A percentile compares a stretch with the other conserved stretches of the same genome.
Conservation (phyloP, 2,113 vertebrate species). For the Gallinago paraguaiae region DNA sequence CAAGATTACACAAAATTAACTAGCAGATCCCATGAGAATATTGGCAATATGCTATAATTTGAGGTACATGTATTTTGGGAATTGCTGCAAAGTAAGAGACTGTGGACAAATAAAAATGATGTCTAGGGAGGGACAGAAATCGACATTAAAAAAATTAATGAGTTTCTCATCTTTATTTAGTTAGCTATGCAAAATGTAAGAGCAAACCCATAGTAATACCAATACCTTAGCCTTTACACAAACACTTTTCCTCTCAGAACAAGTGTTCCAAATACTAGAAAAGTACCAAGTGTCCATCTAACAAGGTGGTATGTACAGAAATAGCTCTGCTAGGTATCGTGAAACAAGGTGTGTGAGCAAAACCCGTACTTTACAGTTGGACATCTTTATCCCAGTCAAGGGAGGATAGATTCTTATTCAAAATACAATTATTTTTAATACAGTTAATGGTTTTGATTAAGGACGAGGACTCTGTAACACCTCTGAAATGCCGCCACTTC, state of each 20-base stretch:
- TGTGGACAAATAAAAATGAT: neutral
- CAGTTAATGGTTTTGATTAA: neutral
- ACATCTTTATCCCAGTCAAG: neutral
- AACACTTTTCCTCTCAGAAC: neutral
- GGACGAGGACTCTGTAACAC: neutral
- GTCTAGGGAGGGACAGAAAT: neutral
- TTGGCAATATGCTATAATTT: accelerated
- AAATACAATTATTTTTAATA: neutral
- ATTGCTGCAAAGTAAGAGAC: neutral
- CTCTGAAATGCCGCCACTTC: neutral
- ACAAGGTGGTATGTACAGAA: neutral
- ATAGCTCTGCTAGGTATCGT: neutral
- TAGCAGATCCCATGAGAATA: neutral
- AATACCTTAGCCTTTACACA: neutral
- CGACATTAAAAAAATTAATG: neutral
- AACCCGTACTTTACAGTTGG: neutral
- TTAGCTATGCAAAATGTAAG: neutral
- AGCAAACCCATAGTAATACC: neutral
- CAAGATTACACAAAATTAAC: conserved; percentile 3
- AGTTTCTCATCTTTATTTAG: neutral
- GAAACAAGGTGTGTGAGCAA: neutral
- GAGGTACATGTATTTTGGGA: accelerated
- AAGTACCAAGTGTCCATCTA: neutral
- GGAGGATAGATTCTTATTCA: neutral
- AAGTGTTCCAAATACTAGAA: neutral